Percentiles rank a stretch among this genome's conserved stretches.
Evolutionary conservation across 2,113 vertebrate species (phyloP).

Genomic region (Dromiciops gliroides): DNA sequence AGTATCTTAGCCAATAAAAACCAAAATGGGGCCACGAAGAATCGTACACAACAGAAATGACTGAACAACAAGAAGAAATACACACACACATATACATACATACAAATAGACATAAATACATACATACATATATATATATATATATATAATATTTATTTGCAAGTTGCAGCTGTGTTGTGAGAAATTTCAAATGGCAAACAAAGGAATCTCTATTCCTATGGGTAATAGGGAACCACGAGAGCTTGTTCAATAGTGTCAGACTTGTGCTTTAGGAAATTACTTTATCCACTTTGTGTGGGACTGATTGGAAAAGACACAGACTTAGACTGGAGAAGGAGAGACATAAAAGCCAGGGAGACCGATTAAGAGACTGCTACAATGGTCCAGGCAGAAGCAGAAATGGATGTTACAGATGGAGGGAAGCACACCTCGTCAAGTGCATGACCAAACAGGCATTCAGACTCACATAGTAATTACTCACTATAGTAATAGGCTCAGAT

Average conservation of each 20-base stretch:
- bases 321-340: neutral
- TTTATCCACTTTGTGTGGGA: neutral
- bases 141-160: too few species aligned
- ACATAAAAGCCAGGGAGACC: neutral
- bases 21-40: too few species aligned
- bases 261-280: neutral
- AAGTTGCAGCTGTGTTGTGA: neutral
- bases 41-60: too few species aligned
- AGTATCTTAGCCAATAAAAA: too few species aligned
- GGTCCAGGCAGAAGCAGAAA: neutral
- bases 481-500: neutral
- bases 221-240: neutral
- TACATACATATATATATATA: neutral
- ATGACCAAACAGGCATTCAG: neutral
- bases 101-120: neutral
- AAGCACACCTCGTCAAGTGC: neutral
- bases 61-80: too few species aligned
- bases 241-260: neutral
- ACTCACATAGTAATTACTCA: too few species aligned
- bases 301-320: neutral
- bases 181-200: neutral
- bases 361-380: neutral
- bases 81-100: neutral
- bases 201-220: neutral
- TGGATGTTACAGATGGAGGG: neutral